Evolutionary conservation across 2,888 invertebrate genomes (phyloP).

Genomic region (Clitarchus hookeri): DNA sequence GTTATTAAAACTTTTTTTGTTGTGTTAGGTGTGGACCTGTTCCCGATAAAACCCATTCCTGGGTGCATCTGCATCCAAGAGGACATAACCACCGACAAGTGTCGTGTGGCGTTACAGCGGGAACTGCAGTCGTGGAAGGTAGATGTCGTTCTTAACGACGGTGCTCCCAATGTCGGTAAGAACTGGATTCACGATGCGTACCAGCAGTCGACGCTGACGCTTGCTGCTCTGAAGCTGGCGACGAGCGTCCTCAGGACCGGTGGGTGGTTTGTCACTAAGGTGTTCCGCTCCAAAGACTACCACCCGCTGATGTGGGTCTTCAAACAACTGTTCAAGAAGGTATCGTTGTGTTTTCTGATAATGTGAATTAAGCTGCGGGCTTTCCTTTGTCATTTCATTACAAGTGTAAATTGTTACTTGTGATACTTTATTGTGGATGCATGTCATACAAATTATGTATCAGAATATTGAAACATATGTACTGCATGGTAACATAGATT

Average conservation of each 20-base stretch:
- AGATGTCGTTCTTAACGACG: conserved; percentile 95
- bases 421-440: no score
- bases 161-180: conserved; percentile 94
- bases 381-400: no score
- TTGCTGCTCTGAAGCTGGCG: conserved; percentile 92
- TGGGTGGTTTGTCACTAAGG: conserved; percentile 98
- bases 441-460: no score
- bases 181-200: conserved; percentile 99
- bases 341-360: conserved; percentile 44
- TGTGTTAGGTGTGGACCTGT: conserved; percentile 82
- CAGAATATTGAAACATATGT: no score
- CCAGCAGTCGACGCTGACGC: conserved; percentile 86
- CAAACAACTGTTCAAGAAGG: conserved; percentile 93
- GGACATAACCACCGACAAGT: conserved; percentile 97
- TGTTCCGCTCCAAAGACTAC: conserved; percentile 98
- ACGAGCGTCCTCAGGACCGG: conserved; percentile 86
- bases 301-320: conserved; percentile 93
- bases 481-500: no score
- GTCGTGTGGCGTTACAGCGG: conserved; percentile 75
- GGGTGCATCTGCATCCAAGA: conserved; percentile 89
- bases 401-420: no score
- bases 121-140: conserved; percentile 96
- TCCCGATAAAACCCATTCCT: conserved; percentile 87
- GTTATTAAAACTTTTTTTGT: neutral
- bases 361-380: no score